Conservation (phyloP, 2,888 invertebrate species). For the Drosophila quasianomalipes region DNA sequence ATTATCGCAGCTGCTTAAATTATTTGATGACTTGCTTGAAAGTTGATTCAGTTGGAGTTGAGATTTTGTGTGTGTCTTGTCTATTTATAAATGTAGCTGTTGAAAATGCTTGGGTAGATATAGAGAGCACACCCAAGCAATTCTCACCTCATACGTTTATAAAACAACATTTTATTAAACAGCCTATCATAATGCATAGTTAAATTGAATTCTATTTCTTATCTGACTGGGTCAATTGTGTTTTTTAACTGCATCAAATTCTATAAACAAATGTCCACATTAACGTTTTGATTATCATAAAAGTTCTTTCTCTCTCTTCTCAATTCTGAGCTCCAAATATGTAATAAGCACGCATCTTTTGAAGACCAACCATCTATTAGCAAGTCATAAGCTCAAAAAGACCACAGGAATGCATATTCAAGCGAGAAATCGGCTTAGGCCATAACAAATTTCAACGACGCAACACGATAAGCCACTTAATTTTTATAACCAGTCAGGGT, state of each 20-base stretch:
- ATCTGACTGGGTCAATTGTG: slow-evolving; percentile 46
- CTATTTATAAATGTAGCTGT: not conserved
- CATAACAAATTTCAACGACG: slow-evolving; percentile 65
- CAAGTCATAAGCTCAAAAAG: slow-evolving; percentile 33
- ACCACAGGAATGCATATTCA: slow-evolving; percentile 38
- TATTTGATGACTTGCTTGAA: slow-evolving; percentile 43
- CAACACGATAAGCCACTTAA: slow-evolving; percentile 76
- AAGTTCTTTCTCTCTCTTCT: slow-evolving; percentile 6
- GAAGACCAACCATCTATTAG: slow-evolving; percentile 37
- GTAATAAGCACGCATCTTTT: slow-evolving; percentile 37
- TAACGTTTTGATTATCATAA: slow-evolving; percentile 51
- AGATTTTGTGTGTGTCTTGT: not conserved
- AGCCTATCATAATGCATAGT: not conserved
- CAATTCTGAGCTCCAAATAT: slow-evolving; percentile 24
- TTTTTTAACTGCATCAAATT: slow-evolving; percentile 3
- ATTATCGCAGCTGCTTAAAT: slow-evolving; percentile 45
- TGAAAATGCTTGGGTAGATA: not conserved
- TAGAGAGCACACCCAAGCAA: not conserved
- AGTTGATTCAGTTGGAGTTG: slow-evolving; percentile 32
- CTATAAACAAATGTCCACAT: slow-evolving; percentile 27
- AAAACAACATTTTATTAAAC: not conserved
- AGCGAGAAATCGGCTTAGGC: slow-evolving; percentile 42
- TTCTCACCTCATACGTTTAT: not conserved
- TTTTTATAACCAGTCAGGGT: slow-evolving; percentile 56
- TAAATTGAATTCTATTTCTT: slow-evolving; percentile 5